Evolutionary conservation across 1,140 invertebrate species (phyloP), one percentile per base, ranked within the genome.

Genomic region (Sminthurides bifidus): DNA sequence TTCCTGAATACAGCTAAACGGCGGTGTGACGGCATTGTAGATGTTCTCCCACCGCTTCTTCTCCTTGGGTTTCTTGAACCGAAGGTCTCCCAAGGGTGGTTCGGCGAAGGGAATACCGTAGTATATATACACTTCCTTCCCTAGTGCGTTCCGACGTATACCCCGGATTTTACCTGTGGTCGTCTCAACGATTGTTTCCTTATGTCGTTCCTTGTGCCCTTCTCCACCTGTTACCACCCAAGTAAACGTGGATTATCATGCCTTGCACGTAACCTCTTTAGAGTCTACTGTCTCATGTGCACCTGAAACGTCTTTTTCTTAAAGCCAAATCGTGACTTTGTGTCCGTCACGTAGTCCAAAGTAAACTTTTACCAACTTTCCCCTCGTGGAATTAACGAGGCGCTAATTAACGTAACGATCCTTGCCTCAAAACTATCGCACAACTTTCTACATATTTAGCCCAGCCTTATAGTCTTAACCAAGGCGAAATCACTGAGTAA

Each of bases 31-130:
- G 17, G 86, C 85, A 67, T 90, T 83, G 14, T 85, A 72, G 0
- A 88, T 78, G 0, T 84, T 86, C 64, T 82, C 78, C 92, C 92
- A 96, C 0, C 82, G 81, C 57, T 88, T 83, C 33, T 84, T 78
- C 12, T 88, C 83, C 40, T 85, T 78, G 0, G 92, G 91, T 61
- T 84, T 83, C 17, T 83, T 77, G 71, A 96, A 98, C 51, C 93
- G 77, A 27, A 93, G 73, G 26, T 86, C 80, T 2, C 87, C 89
- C 12, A 73, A 37, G 0, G 92, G 93, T 0, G 92, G 88, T 70
- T 93, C 89, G 0, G 92, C 92, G 70, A 88, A 96, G 0, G 93
- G 93, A 58, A 97, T 91, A 2, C 91, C 90, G n/a, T 82, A 83
- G 68, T 87, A 96, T 10, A 85, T 83, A 68, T 92, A 85, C 0